Evolutionary conservation across 2,888 invertebrate species (phyloP), one percentile per base, ranked within the genome.

Genomic region (Diogma glabrata): DNA sequence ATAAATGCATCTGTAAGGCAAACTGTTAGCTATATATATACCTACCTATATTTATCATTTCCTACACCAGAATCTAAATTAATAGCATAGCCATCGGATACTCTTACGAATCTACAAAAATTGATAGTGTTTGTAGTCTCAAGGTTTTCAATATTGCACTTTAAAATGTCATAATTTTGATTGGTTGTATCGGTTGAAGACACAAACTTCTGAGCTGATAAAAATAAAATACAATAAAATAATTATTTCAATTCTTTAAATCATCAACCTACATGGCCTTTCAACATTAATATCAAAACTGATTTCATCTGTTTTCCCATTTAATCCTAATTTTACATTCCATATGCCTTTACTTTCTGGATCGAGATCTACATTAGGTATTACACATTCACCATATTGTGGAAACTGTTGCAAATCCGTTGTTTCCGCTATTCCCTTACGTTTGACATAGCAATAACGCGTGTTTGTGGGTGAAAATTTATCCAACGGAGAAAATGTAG

Each of bases 91-190:
- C 60, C 47, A 28, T 64, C 64, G 9, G 46, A 36, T 12, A 69
- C 68, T 57, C 66, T 68, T 56, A 73, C 72, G 57, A 75, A 75
- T 8, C 75, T 69, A 55, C 75, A 75, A 57, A 75, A 74, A 0
- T 72, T 71, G 12, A 75, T 46, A 0, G 71, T 71, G n/a, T 75
- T 46, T 16, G 67, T 69, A 55, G 67, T 71, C 3, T 58, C 56
- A 0, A 72, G 63, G 47, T 75, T 67, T 49, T 69, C 55, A 47
- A 75, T 66, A 54, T 75, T 75, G 57, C 75, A 76, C 22, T 46
- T 45, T 10, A 52, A 36, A 14, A 43, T 24, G 2, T 16, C 5
- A 12, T 47, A 26, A 8, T 24, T 28, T 30, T 17, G 20, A 10
- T 22, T n/a, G 17, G n/a, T n/a, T 28, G 12, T 10, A 17, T 46